phyloP scores from a whole-genome alignment of 2,888 invertebrate species.

The Tipula confusa region DNA sequence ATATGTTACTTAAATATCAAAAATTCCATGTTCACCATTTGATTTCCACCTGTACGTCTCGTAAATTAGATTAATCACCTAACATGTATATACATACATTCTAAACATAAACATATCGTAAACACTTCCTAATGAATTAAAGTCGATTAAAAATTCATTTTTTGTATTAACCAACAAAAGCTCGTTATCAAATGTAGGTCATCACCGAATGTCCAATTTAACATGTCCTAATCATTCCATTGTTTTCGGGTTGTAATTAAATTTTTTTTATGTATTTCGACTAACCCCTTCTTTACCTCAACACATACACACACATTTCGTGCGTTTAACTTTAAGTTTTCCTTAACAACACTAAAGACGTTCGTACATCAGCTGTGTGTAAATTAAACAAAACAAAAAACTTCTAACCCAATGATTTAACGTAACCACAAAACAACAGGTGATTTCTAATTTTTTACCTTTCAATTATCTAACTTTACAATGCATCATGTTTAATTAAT shows the following conservation, averaged over 20 bases:
- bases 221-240: slow-evolving; percentile 20
- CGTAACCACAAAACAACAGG: neutral
- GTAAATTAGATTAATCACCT: neutral
- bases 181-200: neutral
- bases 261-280: neutral
- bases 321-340: neutral
- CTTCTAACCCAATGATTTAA: neutral
- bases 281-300: neutral
- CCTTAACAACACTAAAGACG: neutral
- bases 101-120: neutral
- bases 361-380: neutral
- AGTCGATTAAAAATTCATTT: neutral
- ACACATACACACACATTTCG: neutral
- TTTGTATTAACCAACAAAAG: neutral
- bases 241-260: slow-evolving; percentile 4
- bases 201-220: neutral
- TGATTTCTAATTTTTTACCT: slow-evolving; percentile 15
- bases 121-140: slow-evolving; percentile 16
- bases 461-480: neutral
- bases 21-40: neutral
- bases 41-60: neutral
- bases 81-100: neutral
- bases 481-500: slow-evolving; percentile 8
- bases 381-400: neutral
- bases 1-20: neutral